Percentiles rank a stretch among this genome's conserved stretches.
Evolutionary conservation across 2,797 vertebrate genomes (phyloP).

Genomic region (Crax fasciolata): DNA sequence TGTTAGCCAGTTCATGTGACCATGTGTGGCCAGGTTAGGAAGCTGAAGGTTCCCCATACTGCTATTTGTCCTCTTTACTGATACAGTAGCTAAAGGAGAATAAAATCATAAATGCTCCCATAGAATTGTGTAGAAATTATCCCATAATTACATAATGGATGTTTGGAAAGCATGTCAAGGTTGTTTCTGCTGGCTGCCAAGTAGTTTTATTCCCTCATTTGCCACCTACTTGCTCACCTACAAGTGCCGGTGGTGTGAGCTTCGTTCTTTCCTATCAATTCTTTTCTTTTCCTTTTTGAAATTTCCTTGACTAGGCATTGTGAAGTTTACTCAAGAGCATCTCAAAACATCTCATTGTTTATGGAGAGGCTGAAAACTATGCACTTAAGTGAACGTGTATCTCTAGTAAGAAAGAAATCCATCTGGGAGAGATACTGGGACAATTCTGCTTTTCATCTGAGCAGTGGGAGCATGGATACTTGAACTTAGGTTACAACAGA

Average conservation of each 20-base stretch:
- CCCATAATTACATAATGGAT: not conserved
- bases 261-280: not conserved
- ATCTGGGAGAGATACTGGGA: not conserved
- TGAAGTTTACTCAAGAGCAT: not conserved
- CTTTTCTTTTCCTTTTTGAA: not conserved
- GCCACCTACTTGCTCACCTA: fast-evolving
- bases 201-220: not conserved
- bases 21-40: not conserved
- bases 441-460: not conserved
- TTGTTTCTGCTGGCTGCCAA: not conserved
- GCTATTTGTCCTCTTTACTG: not conserved
- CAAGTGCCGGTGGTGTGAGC: not conserved
- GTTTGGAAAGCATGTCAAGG: not conserved
- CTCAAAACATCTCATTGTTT: not conserved
- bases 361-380: not conserved
- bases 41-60: not conserved
- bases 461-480: not conserved
- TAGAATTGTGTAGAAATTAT: not conserved
- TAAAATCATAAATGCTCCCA: not conserved
- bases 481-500: fast-evolving
- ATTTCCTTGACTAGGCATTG: too few relatives aligned
- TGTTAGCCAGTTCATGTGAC: not conserved
- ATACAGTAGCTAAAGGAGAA: not conserved
- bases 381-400: fast-evolving
- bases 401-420: not conserved